Percentiles rank a stretch among this genome's conserved stretches.
Conservation (phyloP, 1,140 invertebrate genomes). For the Polypedilum vanderplanki region DNA sequence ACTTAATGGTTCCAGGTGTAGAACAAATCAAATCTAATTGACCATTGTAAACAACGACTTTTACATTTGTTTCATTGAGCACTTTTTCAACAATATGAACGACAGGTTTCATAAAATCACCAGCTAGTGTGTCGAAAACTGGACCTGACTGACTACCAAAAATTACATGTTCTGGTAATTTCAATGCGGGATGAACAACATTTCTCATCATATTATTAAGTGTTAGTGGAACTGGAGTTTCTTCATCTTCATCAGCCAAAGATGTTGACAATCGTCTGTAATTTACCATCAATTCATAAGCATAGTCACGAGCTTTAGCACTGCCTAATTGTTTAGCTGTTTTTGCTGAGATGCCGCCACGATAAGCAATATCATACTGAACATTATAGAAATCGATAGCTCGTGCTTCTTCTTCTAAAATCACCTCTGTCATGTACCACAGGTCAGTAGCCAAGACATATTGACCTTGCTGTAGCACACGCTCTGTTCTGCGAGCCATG, state of each 20-base stretch:
- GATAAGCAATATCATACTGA: conserved; percentile 43
- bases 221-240: conserved; percentile 33
- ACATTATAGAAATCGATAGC: conserved; percentile 78
- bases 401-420: conserved; percentile 50
- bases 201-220: conserved; percentile 63
- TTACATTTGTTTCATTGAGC: conserved; percentile 55
- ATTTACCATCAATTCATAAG: conserved; percentile 15
- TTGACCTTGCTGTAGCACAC: conserved; percentile 46
- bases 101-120: conserved; percentile 82
- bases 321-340: conserved; percentile 12
- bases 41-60: conserved; percentile 41
- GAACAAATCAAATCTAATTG: conserved; percentile 65
- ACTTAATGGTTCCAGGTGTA: conserved; percentile 56
- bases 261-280: background rate
- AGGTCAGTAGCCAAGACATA: conserved; percentile 55
- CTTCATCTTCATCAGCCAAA: conserved; percentile 32
- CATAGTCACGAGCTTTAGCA: conserved; percentile 32
- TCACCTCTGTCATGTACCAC: conserved; percentile 56
- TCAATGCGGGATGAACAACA: conserved; percentile 55
- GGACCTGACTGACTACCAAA: conserved; percentile 54
- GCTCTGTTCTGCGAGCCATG: conserved; percentile 47
- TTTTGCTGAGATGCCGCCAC: background rate
- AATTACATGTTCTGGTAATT: conserved; percentile 52
- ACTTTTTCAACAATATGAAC: conserved; percentile 60
- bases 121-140: conserved; percentile 57